These are phyloP conservation scores for Bursaphelenchus mucronatus DNA, from an alignment of 1,140 invertebrate genomes.

Conservation along the genomic window DNA sequence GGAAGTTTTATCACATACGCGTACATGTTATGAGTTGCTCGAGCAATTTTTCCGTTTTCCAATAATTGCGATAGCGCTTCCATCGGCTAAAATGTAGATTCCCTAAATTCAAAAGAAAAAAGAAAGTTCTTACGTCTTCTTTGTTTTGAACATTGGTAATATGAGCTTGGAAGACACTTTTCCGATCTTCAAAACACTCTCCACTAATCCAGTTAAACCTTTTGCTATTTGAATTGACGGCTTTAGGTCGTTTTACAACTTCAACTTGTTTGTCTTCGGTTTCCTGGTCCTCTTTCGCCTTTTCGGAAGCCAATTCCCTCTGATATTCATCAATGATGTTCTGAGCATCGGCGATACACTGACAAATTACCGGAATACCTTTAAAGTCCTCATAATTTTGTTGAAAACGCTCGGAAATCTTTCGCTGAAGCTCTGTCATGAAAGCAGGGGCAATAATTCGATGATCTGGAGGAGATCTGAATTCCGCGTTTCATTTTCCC, in stretches of 20 bases:
- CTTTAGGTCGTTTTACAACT: background rate
- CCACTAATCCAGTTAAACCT: constrained; percentile 35
- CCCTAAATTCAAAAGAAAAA: constrained; percentile 2
- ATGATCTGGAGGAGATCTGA: constrained; percentile 16
- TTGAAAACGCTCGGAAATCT: background rate
- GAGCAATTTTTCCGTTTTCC: constrained; percentile 50
- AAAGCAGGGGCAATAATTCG: constrained; percentile 11
- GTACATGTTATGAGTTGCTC: constrained; percentile 59
- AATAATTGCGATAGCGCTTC: constrained; percentile 40
- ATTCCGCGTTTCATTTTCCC: background rate
- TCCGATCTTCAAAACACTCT: constrained; percentile 49
- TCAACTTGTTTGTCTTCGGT: background rate
- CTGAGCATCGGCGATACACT: constrained; percentile 9
- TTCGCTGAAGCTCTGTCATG: constrained; percentile 1
- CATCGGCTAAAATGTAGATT: constrained; percentile 41
- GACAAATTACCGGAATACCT: background rate
- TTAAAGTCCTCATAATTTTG: constrained; percentile 4
- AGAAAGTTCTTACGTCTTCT: constrained; percentile 44
- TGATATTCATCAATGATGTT: background rate
- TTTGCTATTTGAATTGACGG: background rate
- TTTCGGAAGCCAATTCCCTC: background rate
- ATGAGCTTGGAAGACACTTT: constrained; percentile 60
- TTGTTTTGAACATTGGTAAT: constrained; percentile 44
- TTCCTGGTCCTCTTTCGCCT: constrained; percentile 2
- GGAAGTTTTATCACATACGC: constrained; percentile 39